phyloP scores from a whole-genome alignment of 2,797 vertebrate species.

The Rhinella marina region DNA sequence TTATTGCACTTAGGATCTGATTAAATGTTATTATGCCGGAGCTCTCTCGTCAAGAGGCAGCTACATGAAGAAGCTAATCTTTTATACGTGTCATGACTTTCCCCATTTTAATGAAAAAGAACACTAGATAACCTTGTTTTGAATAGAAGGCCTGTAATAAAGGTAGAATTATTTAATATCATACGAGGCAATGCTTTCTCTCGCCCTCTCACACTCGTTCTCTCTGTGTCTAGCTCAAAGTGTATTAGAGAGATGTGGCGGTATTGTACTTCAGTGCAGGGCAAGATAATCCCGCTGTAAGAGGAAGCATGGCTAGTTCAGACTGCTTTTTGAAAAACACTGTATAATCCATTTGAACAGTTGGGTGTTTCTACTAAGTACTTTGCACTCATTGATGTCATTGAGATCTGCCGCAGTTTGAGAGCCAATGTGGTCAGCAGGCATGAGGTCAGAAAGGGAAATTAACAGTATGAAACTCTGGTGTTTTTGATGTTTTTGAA shows the following conservation, averaged over 20 bases:
- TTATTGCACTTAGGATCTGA: slow-evolving; percentile 43
- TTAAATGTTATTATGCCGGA: slow-evolving; percentile 35
- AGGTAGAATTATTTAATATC: slow-evolving; percentile 44
- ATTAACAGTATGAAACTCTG: neutral
- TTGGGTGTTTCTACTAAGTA: slow-evolving; percentile 42
- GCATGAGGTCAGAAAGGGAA: slow-evolving; percentile 30
- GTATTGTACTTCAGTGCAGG: slow-evolving; percentile 7
- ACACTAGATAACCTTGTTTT: slow-evolving; percentile 47
- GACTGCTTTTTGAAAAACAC: slow-evolving; percentile 25
- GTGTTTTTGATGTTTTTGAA: slow-evolving; percentile 25
- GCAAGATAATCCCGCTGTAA: slow-evolving; percentile 44
- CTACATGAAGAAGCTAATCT: slow-evolving; percentile 11
- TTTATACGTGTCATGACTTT: neutral
- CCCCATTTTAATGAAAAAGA: slow-evolving; percentile 24
- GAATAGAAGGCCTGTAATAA: slow-evolving; percentile 34
- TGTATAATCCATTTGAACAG: slow-evolving; percentile 43
- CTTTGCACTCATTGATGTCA: slow-evolving; percentile 28
- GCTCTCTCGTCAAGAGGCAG: slow-evolving; percentile 15
- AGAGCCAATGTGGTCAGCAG: slow-evolving; percentile 30
- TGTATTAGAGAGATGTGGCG: slow-evolving; percentile 22
- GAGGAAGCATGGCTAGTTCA: slow-evolving; percentile 29
- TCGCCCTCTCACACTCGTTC: slow-evolving; percentile 2
- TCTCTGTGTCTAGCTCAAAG: slow-evolving; percentile 1
- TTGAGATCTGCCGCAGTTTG: slow-evolving; percentile 3
- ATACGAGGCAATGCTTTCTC: slow-evolving; percentile 8